phyloP scores from a whole-genome alignment of 2,888 invertebrate genomes.

The Pinctada fucata region DNA sequence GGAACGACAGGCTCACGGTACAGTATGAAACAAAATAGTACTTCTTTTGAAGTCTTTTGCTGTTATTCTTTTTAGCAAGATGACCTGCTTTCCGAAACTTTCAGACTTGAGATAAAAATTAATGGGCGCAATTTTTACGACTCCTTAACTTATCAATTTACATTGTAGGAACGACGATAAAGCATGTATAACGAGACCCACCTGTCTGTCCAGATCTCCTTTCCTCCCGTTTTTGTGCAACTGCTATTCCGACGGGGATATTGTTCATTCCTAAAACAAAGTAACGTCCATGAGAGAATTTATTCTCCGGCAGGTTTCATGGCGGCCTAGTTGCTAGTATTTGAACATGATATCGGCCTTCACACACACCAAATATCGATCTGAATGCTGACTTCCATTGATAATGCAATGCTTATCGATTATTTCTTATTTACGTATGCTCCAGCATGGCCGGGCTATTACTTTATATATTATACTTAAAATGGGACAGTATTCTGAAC shows the following conservation, averaged over 20 bases:
- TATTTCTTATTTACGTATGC: not conserved
- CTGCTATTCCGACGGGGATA: constrained; percentile 70
- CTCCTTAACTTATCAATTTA: too few species aligned
- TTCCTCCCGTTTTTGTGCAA: constrained; percentile 54
- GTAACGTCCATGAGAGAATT: not conserved
- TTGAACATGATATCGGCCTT: not conserved
- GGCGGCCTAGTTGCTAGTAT: constrained; percentile 1
- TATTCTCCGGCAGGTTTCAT: not conserved
- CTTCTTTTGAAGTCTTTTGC: too few species aligned
- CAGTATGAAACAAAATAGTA: too few species aligned
- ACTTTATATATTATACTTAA: too few species aligned
- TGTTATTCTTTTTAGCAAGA: too few species aligned
- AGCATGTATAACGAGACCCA: not conserved
- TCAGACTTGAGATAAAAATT: too few species aligned
- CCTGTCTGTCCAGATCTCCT: constrained; percentile 34
- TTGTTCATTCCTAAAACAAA: constrained; percentile 41
- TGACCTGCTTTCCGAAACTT: too few species aligned
- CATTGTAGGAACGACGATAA: not conserved
- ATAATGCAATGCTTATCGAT: not conserved
- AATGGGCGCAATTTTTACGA: too few species aligned
- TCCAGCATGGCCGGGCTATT: too few species aligned
- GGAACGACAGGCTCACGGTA: too few species aligned
- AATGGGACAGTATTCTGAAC: too few species aligned
- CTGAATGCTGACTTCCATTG: not conserved
- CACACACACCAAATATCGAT: not conserved